Conservation (phyloP, 2,888 invertebrate genomes). For the Perithous albicinctus region DNA sequence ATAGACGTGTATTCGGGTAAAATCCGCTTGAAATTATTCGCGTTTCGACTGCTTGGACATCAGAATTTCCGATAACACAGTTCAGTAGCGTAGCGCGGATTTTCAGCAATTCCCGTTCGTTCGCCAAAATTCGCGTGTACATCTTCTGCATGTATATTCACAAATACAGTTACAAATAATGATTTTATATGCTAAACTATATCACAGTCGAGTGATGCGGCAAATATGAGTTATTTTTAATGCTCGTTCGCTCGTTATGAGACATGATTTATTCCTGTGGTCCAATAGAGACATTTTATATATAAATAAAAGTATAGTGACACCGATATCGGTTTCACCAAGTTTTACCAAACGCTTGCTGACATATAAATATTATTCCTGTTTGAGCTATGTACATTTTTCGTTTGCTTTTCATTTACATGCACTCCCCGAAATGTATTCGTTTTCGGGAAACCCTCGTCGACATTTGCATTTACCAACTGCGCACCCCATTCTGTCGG, state of each 20-base stretch:
- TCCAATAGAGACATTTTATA: not conserved
- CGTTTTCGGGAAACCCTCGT: not conserved
- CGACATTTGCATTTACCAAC: not conserved
- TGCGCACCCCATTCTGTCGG: not conserved
- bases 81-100: constrained; percentile 16
- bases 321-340: not conserved
- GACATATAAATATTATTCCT: not conserved
- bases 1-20: not conserved
- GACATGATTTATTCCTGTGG: constrained; percentile 25
- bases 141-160: not conserved
- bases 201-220: not conserved
- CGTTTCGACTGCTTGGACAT: constrained; percentile 30
- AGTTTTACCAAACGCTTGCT: not conserved
- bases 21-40: constrained; percentile 44
- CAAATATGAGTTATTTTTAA: constrained; percentile 14
- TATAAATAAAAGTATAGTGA: not conserved
- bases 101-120: constrained; percentile 39
- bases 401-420: not conserved
- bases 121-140: not conserved
- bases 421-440: not conserved
- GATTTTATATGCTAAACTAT: constrained; percentile 2
- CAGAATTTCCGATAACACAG: constrained; percentile 47
- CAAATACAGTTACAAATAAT: not conserved
- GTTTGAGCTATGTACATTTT: not conserved
- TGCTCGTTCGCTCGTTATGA: constrained; percentile 20